Conservation (phyloP, 2,113 vertebrate species). For the Pyxicephalus adspersus region DNA sequence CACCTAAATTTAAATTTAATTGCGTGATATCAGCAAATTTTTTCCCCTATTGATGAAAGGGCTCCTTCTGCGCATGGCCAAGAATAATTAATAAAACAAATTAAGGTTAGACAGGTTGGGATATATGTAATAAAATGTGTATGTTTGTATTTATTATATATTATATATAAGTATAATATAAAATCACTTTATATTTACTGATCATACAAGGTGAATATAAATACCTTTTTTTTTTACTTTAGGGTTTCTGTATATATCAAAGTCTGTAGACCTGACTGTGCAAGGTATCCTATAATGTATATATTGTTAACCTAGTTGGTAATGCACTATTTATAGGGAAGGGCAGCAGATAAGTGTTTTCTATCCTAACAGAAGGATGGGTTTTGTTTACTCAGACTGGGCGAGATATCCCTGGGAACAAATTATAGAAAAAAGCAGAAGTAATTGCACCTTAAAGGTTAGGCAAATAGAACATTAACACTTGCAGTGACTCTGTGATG, state of each 20-base stretch:
- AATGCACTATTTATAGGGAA: constrained; percentile 9
- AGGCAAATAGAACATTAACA: not conserved
- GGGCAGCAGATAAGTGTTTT: not conserved
- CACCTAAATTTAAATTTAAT: too few relatives aligned
- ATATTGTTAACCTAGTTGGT: not conserved
- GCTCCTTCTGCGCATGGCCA: too few relatives aligned
- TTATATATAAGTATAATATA: too few relatives aligned
- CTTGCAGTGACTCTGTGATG: not conserved
- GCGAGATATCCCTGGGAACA: constrained; percentile 25
- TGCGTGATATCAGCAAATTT: too few relatives aligned
- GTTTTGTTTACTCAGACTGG: constrained; percentile 10
- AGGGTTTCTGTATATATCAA: not conserved
- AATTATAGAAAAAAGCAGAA: constrained; percentile 47
- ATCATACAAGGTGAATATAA: too few relatives aligned
- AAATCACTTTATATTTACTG: too few relatives aligned
- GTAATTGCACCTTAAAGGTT: constrained; percentile 27
- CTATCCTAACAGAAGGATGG: not conserved
- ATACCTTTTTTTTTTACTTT: too few relatives aligned
- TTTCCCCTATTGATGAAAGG: too few relatives aligned
- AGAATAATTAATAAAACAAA: too few relatives aligned
- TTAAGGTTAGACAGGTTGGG: too few relatives aligned
- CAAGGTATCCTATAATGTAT: not conserved
- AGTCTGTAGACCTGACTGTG: not conserved
- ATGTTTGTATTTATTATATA: too few relatives aligned
- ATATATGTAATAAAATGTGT: too few relatives aligned